Conservation (phyloP, 2,797 vertebrate species). For the Tragelaphus oryx region DNA sequence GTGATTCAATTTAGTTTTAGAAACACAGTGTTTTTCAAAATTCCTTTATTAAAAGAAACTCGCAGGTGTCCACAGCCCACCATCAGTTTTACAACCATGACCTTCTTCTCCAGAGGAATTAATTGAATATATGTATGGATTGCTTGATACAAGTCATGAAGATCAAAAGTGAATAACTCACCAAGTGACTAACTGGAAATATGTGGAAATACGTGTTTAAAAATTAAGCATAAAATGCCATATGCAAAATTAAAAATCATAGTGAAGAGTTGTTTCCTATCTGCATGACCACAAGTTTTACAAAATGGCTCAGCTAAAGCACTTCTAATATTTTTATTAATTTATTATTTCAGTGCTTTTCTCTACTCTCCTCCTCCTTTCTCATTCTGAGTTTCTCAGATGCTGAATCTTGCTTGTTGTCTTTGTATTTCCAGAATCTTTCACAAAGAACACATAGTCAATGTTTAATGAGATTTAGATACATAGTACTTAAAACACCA, state of each 20-base stretch:
- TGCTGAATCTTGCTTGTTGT: background rate
- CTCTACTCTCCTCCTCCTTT: background rate
- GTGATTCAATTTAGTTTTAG: background rate
- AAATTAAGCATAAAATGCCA: slow-evolving; percentile 35
- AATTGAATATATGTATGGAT: background rate
- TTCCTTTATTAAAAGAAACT: background rate
- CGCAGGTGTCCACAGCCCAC: background rate
- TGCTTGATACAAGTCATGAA: background rate
- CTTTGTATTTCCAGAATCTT: background rate
- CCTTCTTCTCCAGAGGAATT: background rate
- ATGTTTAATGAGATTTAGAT: background rate
- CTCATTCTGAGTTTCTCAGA: background rate
- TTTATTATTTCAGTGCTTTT: background rate
- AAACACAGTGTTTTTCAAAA: background rate
- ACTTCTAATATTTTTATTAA: background rate
- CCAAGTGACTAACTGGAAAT: background rate
- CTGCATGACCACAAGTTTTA: background rate
- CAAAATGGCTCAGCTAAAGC: background rate
- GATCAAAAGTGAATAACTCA: background rate
- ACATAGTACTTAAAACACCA: background rate
- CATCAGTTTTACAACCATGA: background rate
- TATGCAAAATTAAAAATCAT: background rate
- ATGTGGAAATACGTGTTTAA: background rate
- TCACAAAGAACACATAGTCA: background rate
- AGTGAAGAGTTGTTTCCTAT: background rate